A percentile compares a stretch with the other conserved stretches of the same genome.
phyloP scores from a whole-genome alignment of 2,113 vertebrate species.

The Orthonyx spaldingii region DNA sequence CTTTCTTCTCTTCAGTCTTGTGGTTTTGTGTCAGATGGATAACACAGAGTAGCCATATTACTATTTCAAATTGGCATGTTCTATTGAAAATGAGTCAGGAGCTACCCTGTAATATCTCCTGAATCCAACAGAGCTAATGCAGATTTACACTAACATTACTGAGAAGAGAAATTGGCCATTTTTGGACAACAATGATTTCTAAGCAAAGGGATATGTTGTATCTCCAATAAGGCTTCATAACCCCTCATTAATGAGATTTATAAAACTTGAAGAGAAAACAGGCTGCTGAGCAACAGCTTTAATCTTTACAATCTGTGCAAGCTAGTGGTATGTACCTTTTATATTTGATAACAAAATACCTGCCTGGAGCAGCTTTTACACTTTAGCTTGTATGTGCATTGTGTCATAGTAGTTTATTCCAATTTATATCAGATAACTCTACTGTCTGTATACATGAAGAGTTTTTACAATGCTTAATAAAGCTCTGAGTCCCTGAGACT shows the following conservation, averaged over 20 bases:
- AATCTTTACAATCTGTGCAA: background rate
- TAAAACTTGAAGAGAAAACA: background rate
- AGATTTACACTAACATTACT: background rate
- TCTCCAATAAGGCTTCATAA: background rate
- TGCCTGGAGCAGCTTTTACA: background rate
- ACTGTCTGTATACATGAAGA: background rate
- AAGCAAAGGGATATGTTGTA: background rate
- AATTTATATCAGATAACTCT: background rate
- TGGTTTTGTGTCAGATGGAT: background rate
- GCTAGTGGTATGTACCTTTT: background rate
- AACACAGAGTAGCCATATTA: background rate
- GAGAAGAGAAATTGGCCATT: background rate
- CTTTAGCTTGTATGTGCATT: background rate
- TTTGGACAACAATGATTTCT: background rate
- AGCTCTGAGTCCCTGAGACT: conserved; percentile 32
- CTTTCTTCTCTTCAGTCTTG: background rate
- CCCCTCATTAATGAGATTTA: background rate
- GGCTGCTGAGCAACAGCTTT: background rate
- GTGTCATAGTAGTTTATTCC: background rate
- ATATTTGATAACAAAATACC: background rate
- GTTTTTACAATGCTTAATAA: conserved; percentile 17
- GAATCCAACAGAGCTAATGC: background rate
- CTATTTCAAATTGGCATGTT: background rate
- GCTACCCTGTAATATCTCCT: background rate
- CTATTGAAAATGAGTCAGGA: background rate